Base-by-base conservation (phyloP, 2,797 vertebrate species). In the Alectoris magna region DNA sequence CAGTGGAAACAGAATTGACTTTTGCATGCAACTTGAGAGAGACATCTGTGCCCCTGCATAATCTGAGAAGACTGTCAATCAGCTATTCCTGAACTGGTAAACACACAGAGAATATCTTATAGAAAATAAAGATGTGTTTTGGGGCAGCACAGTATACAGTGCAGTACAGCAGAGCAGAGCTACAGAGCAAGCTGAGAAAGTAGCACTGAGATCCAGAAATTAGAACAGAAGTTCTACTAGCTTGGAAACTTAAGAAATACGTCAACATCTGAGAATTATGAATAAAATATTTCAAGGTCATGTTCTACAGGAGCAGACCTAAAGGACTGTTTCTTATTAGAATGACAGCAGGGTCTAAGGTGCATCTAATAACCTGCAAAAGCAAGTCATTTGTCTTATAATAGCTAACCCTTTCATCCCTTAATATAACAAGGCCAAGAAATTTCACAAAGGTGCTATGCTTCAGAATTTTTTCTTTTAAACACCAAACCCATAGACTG, bases 121-220 rank as follows among this genome's bases (percentile, higher is more conserved):
- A 55, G 67, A 78, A 85, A 66, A 85, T 46, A 77, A 77, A 75
- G 43, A 51, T 29, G 73, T 12, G 31, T 22, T 80, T 63, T 29
- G 67, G 29, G 27, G 34, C 22, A 77, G 44, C 15, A 36, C 29
- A 46, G 24, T 43, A 83, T 11, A 60, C 27, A 56, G 26, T 14
- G 19, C 64, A 81, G 24, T 26, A 86, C 0, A 77, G 60, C 26
- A 92, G 56, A 74, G 18, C 49, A 71, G 12, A 7, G 18, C 29
- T 60, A 93, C 71, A 63, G 69, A 95, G 27, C 39, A 69, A 87
- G 27, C 44, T 73, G 38, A 71, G 44, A 87, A 93, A 84, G 49
- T 70, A 19, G 3, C 76, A 34, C 8, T 26, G 31, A 72, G 72
- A 66, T n/a, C 44, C 74, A 77, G 26, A 86, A 86, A 31, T 58